These are phyloP conservation scores for Atlantisia rogersi DNA, from an alignment of 2,113 vertebrate genomes.

Conservation along the genomic window DNA sequence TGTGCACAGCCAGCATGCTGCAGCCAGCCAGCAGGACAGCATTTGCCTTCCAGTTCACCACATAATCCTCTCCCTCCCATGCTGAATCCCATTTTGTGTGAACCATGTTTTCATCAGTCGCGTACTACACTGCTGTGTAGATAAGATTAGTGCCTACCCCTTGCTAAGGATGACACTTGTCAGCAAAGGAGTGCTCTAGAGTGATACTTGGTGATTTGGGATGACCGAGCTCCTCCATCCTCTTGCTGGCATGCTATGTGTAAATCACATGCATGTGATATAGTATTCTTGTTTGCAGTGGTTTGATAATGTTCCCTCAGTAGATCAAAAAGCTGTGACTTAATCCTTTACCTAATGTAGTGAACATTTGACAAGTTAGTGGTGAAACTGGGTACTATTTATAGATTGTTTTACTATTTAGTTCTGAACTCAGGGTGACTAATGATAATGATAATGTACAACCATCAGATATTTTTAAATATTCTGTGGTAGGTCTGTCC, in stretches of 20 bases:
- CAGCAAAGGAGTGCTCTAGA: background rate
- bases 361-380: background rate
- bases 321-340: background rate
- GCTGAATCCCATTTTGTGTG: background rate
- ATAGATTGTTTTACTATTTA: background rate
- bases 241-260: background rate
- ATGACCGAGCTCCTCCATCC: background rate
- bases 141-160: background rate
- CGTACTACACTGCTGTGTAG: rapidly evolving
- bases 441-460: background rate
- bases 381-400: background rate
- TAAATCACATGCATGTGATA: background rate
- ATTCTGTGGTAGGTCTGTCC: background rate
- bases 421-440: background rate
- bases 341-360: background rate
- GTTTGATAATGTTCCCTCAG: background rate
- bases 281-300: background rate
- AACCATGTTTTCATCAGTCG: background rate
- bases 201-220: background rate
- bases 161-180: background rate
- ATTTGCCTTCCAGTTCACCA: background rate
- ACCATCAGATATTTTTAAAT: background rate
- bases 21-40: background rate
- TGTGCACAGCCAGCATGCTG: rapidly evolving
- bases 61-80: background rate